A percentile compares a stretch with the other conserved stretches of the same genome.
Conservation (phyloP, 2,113 vertebrate species). For the Hemiprocne comata region DNA sequence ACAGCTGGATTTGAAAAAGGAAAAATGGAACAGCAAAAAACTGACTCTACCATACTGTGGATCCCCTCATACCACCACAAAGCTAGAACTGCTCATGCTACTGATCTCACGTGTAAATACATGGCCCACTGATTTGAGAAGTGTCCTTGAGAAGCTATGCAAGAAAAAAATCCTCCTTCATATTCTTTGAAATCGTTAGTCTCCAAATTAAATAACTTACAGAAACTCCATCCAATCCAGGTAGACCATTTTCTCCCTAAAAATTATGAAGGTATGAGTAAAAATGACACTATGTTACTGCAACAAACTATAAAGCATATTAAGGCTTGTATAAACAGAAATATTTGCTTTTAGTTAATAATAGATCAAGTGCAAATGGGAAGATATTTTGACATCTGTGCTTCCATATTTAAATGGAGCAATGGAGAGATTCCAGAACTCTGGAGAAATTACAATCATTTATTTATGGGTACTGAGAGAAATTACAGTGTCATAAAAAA, state of each 20-base stretch:
- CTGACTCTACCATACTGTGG: neutral
- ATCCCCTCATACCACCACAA: neutral
- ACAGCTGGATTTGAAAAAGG: neutral
- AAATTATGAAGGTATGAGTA: conserved; percentile 2
- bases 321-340: neutral
- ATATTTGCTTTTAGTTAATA: neutral
- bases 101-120: neutral
- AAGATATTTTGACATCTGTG: neutral
- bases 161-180: neutral
- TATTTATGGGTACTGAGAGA: neutral
- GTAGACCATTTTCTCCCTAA: conserved; percentile 82
- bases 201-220: conserved; percentile 77
- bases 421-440: neutral
- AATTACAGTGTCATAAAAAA: neutral
- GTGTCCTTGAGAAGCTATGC: neutral
- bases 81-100: neutral
- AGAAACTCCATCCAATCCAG: conserved; percentile 78
- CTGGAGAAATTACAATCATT: neutral
- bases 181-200: neutral
- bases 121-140: neutral
- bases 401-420: neutral
- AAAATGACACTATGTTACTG: neutral
- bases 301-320: neutral
- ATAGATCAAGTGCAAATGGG: neutral
- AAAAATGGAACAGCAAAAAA: neutral